Percentiles rank a stretch among this genome's conserved stretches.
These are phyloP conservation scores for Brenthis hecate DNA, from an alignment of 2,888 invertebrate genomes.

Conservation along the genomic window DNA sequence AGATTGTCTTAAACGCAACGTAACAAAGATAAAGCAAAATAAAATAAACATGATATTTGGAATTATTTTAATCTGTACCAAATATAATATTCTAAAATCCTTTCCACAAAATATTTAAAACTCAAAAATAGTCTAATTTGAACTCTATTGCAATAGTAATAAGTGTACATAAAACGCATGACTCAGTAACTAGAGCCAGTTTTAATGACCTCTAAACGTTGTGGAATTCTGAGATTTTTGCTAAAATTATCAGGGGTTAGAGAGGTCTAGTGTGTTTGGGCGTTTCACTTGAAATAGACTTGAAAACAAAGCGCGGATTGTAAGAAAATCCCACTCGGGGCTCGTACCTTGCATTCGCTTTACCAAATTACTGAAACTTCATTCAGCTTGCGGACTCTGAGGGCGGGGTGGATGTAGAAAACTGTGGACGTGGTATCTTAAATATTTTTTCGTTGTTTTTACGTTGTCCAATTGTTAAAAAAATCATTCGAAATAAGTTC, in stretches of 20 bases:
- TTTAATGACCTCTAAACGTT: conserved; percentile 50
- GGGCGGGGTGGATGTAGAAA: conserved; percentile 44
- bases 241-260: conserved; percentile 30
- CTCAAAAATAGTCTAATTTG: conserved; percentile 46
- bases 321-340: conserved; percentile 76
- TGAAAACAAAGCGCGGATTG: conserved; percentile 76
- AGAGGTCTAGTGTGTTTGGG: conserved; percentile 38
- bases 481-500: too few species aligned
- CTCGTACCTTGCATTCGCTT: conserved; percentile 79
- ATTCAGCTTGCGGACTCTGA: conserved; percentile 73
- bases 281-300: conserved; percentile 61
- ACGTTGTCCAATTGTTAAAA: too few species aligned
- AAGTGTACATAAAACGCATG: conserved; percentile 50
- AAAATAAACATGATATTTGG: too few species aligned
- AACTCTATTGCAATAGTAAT: conserved; percentile 49
- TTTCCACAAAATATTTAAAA: conserved; percentile 17
- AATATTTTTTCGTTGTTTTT: neutral
- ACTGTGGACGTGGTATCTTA: conserved; percentile 22
- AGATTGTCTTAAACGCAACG: too few species aligned
- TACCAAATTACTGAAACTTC: conserved; percentile 81
- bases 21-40: too few species aligned
- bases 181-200: conserved; percentile 53
- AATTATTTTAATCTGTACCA: conserved; percentile 53
- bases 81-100: conserved; percentile 54
- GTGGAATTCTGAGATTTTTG: conserved; percentile 18